These are phyloP conservation scores for Lycopodina hypogea DNA, from an alignment of 37 sponge, comb jelly and placozoan species.

Conservation along the genomic window DNA sequence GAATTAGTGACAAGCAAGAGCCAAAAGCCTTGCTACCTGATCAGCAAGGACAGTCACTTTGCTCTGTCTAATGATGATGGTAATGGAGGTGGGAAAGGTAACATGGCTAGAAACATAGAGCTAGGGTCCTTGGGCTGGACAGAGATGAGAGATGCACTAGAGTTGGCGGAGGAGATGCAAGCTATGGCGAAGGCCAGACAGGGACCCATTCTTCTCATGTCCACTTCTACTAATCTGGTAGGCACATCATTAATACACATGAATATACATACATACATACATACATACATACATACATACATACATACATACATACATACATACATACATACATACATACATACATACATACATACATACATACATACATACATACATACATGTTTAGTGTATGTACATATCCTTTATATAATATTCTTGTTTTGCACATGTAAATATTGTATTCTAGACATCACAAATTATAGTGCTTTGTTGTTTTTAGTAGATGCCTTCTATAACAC, in stretches of 20 bases:
- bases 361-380: too few relatives aligned
- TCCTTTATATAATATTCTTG: too few relatives aligned
- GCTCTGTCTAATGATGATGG: neutral
- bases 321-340: too few relatives aligned
- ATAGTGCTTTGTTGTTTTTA: too few relatives aligned
- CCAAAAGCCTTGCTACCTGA: neutral
- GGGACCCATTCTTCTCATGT: slow-evolving; percentile 60
- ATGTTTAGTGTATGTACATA: too few relatives aligned
- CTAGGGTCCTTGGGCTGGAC: neutral
- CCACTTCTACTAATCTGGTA: slow-evolving; percentile 41
- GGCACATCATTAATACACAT: too few relatives aligned
- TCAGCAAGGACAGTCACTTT: neutral
- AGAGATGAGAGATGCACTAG: slow-evolving; percentile 2
- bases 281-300: neutral
- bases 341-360: too few relatives aligned
- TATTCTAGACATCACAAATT: too few relatives aligned
- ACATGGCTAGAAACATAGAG: neutral
- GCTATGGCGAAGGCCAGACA: slow-evolving; percentile 52
- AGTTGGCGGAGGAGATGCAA: slow-evolving; percentile 46
- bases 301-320: neutral
- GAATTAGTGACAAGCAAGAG: too few relatives aligned
- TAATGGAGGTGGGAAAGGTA: neutral
- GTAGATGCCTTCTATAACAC: too few relatives aligned
- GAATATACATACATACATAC: neutral
- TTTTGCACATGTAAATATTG: too few relatives aligned